Conservation (phyloP, 1,140 invertebrate genomes). For the Caenorhabditis remanei region DNA sequence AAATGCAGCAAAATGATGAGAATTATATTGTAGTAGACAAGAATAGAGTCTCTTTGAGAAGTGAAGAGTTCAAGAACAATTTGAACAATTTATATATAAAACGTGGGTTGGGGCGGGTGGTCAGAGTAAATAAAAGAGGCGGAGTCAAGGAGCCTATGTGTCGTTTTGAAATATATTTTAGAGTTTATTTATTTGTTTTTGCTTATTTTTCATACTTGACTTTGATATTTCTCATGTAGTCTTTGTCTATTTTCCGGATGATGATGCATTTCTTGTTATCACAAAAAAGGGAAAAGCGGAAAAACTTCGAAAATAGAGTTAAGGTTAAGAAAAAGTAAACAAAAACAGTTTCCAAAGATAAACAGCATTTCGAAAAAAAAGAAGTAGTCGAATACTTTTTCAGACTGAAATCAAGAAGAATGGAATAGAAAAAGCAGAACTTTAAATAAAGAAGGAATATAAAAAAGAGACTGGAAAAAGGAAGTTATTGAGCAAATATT, state of each 20-base stretch:
- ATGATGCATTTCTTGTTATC: conserved; percentile 8
- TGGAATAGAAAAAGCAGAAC: not conserved
- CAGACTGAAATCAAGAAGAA: not conserved
- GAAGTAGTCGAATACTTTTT: not conserved
- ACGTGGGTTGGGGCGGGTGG: conserved; percentile 17
- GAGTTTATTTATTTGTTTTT: conserved; percentile 17
- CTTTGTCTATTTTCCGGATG: not conserved
- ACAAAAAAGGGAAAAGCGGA: conserved; percentile 9
- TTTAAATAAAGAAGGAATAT: not conserved
- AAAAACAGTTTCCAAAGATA: conserved; percentile 20
- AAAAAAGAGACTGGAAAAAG: conserved; percentile 1
- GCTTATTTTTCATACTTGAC: not conserved
- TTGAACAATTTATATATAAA: conserved; percentile 39
- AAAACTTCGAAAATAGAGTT: not conserved
- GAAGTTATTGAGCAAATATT: conserved; percentile 51
- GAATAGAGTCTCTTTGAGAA: not conserved
- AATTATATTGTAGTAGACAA: not conserved
- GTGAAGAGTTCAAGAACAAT: not conserved
- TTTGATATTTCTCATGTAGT: not conserved
- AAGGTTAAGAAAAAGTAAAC: not conserved
- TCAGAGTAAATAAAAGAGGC: conserved; percentile 52
- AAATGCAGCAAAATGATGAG: not conserved
- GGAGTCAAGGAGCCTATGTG: not conserved
- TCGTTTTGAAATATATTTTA: conserved; percentile 1
- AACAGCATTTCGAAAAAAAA: not conserved